These are phyloP conservation scores for Phataginus tetradactyla DNA, from an alignment of 2,797 vertebrate genomes.

Conservation along the genomic window DNA sequence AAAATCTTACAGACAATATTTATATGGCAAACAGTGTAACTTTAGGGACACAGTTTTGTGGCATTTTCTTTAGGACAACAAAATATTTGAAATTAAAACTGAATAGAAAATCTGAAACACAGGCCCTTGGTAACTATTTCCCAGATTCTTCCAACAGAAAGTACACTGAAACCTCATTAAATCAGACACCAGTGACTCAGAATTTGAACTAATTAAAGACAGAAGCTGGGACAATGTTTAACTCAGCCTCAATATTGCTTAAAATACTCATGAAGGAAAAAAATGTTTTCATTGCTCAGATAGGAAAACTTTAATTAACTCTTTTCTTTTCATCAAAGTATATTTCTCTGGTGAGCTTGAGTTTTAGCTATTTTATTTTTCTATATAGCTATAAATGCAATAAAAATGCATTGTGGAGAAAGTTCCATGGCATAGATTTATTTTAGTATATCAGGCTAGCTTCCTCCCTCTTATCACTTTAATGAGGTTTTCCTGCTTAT, in stretches of 20 bases:
- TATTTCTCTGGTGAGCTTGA: not conserved
- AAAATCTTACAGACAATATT: not conserved
- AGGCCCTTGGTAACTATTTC: not conserved
- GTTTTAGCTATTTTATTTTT: not conserved
- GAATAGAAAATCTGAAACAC: constrained; percentile 19
- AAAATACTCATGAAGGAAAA: constrained; percentile 45
- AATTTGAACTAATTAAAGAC: constrained; percentile 67
- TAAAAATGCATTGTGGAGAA: constrained; percentile 27
- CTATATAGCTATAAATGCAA: not conserved
- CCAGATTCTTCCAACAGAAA: constrained; percentile 64
- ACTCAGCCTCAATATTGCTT: constrained; percentile 44
- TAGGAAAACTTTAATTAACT: not conserved
- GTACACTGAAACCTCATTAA: constrained; percentile 61
- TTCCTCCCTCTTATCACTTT: not conserved
- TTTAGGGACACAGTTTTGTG: not conserved
- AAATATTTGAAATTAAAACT: constrained; percentile 39
- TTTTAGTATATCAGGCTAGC: not conserved
- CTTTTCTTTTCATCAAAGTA: not conserved
- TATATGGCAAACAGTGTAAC: not conserved
- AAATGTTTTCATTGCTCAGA: not conserved
- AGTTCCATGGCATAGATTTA: not conserved
- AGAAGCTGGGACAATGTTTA: constrained; percentile 38
- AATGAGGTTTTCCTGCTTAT: not conserved
- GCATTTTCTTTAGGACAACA: not conserved
- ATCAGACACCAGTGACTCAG: constrained; percentile 37